phyloP scores from a whole-genome alignment of 2,113 vertebrate species.

The Lagenorhynchus albirostris region DNA sequence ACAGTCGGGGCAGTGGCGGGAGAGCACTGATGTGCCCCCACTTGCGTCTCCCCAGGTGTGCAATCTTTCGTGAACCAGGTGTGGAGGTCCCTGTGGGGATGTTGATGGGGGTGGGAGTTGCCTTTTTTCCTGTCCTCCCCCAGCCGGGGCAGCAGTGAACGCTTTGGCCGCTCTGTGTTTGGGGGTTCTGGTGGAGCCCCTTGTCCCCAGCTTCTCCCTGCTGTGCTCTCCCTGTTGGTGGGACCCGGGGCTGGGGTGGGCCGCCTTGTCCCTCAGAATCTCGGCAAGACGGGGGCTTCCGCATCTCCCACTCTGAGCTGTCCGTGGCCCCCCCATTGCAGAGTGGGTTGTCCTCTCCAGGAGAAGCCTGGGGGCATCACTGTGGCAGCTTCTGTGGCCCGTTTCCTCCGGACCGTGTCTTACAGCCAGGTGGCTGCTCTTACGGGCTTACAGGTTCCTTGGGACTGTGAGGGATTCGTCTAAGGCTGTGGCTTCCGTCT shows the following conservation, averaged over 20 bases:
- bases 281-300: not conserved
- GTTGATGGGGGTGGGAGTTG: not conserved
- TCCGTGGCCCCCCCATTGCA: no score
- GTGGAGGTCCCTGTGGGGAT: not conserved
- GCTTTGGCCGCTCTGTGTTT: not conserved
- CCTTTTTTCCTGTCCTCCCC: not conserved
- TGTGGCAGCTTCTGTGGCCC: no score
- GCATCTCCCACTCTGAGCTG: no score
- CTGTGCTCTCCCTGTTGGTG: not conserved
- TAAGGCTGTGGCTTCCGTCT: not conserved
- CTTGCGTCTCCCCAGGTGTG: not conserved
- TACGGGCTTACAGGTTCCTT: not conserved
- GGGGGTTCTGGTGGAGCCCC: not conserved
- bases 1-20: no score
- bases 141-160: not conserved
- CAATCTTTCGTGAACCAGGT: not conserved
- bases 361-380: not conserved
- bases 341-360: not conserved
- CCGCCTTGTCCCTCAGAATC: no score
- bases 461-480: no score
- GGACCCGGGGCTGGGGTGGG: not conserved
- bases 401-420: no score
- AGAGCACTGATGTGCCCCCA: no score
- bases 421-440: no score
- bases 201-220: no score